A percentile compares a stretch with the other conserved stretches of the same genome.
Evolutionary conservation across 1,140 invertebrate species (phyloP).

Genomic region (Scaptomyza montana): DNA sequence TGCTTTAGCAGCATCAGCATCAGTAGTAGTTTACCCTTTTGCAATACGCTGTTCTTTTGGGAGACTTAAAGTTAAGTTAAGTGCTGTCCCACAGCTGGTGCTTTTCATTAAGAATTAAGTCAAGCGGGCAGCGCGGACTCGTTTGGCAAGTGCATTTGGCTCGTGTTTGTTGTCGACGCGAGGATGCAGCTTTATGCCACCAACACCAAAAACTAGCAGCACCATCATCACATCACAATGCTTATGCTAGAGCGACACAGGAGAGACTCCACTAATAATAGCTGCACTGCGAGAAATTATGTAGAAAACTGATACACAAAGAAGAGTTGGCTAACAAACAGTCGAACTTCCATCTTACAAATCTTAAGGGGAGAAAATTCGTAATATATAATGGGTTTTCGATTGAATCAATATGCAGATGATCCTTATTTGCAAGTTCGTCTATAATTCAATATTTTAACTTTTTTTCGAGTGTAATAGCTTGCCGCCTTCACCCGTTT

Average conservation of each 20-base stretch:
- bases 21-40: neutral
- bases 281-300: neutral
- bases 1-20: neutral
- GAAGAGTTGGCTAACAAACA: no score
- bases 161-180: conserved; percentile 48
- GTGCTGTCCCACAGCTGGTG: conserved; percentile 32
- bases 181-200: neutral
- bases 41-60: no score
- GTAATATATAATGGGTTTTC: no score
- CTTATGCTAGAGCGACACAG: neutral
- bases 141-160: conserved; percentile 71
- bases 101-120: conserved; percentile 58
- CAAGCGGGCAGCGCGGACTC: conserved; percentile 21
- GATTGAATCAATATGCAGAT: no score
- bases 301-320: no score
- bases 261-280: neutral
- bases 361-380: no score
- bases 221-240: neutral
- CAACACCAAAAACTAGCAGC: neutral
- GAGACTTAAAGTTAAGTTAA: neutral
- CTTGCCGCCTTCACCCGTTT: neutral
- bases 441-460: no score
- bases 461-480: neutral
- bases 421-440: no score
- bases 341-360: no score